Conservation (phyloP, 2,113 vertebrate genomes). For the Oncorhynchus clarkii region DNA sequence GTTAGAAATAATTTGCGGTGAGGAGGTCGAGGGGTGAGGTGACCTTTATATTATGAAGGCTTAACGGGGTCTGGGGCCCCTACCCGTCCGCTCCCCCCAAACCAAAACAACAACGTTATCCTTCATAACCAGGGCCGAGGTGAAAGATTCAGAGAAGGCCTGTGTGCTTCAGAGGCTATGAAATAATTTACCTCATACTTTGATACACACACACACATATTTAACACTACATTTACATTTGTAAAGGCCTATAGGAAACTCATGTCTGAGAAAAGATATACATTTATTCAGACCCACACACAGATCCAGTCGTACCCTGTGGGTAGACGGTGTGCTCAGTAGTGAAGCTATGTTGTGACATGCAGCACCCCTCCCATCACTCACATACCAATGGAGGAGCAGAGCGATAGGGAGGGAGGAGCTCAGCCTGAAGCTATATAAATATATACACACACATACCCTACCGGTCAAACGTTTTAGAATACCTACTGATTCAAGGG, state of each 20-base stretch:
- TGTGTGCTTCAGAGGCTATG: neutral
- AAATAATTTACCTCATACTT: too few species aligned
- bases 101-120: conserved; percentile 63
- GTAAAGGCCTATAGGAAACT: neutral
- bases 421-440: too few species aligned
- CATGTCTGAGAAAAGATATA: conserved; percentile 1
- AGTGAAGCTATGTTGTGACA: conserved; percentile 51
- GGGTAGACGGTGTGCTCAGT: conserved; percentile 27
- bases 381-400: too few species aligned
- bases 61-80: neutral
- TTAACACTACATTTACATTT: too few species aligned
- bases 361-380: conserved; percentile 30
- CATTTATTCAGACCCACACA: neutral
- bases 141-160: conserved; percentile 15
- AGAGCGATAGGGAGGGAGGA: neutral
- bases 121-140: conserved; percentile 24
- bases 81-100: conserved; percentile 33
- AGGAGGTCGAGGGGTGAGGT: conserved; percentile 49
- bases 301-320: conserved; percentile 11
- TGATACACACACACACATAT: too few species aligned
- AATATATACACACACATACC: too few species aligned
- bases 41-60: neutral
- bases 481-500: too few species aligned
- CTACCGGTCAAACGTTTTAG: too few species aligned
- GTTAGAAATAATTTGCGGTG: conserved; percentile 1